Percentiles rank a stretch among this genome's conserved stretches.
Evolutionary conservation across 2,888 invertebrate species (phyloP).

Genomic region (Tridacna crocea): DNA sequence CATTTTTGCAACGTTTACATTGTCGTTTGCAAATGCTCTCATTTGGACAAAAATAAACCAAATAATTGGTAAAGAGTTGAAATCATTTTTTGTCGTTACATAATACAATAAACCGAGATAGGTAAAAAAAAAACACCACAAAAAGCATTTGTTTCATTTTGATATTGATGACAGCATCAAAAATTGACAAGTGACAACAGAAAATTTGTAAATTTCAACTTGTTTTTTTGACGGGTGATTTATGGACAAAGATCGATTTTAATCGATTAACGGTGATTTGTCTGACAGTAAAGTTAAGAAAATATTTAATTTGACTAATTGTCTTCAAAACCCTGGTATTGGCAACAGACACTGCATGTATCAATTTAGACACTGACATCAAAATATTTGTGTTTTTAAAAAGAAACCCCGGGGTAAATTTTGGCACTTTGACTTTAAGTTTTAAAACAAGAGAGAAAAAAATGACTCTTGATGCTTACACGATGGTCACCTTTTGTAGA

Average conservation of each 20-base stretch:
- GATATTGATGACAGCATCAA: slow-evolving; percentile 9
- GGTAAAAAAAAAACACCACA: too few species aligned
- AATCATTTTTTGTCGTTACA: too few species aligned
- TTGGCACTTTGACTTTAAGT: neutral
- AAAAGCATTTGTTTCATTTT: too few species aligned
- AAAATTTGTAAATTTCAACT: slow-evolving; percentile 25
- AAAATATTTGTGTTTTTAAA: slow-evolving; percentile 5
- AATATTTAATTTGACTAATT: slow-evolving; percentile 5
- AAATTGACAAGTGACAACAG: slow-evolving; percentile 37
- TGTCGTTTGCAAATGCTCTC: too few species aligned
- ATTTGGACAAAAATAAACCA: too few species aligned
- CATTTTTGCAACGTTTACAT: too few species aligned
- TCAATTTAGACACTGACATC: slow-evolving; percentile 8
- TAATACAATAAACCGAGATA: too few species aligned
- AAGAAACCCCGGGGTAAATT: neutral
- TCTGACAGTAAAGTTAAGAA: slow-evolving; percentile 18
- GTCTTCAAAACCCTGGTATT: neutral
- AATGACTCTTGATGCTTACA: too few species aligned
- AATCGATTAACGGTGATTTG: slow-evolving; percentile 41
- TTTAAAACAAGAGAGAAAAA: too few species aligned
- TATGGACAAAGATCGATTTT: neutral
- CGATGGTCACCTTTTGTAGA: too few species aligned
- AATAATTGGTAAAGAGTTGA: too few species aligned
- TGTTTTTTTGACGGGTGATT: slow-evolving; percentile 12
- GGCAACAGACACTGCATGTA: neutral